These are phyloP conservation scores for Tadarida brasiliensis DNA, from an alignment of 2,797 vertebrate genomes.

Conservation along the genomic window DNA sequence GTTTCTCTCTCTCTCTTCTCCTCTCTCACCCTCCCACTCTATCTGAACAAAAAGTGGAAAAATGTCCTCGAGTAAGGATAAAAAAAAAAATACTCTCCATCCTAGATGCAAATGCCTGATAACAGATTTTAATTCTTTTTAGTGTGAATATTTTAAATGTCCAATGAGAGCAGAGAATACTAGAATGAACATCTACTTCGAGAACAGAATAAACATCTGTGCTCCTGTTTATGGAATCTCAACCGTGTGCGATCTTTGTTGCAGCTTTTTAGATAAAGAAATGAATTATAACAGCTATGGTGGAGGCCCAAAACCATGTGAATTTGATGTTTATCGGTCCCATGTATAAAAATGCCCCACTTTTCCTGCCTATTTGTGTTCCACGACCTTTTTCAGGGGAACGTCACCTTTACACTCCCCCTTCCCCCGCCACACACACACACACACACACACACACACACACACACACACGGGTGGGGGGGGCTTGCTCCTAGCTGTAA, in stretches of 20 bases:
- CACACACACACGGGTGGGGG: no score
- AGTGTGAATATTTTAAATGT: background rate
- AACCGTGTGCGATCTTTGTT: background rate
- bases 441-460: background rate
- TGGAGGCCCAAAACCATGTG: background rate
- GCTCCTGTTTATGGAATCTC: background rate
- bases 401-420: background rate
- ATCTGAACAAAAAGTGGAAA: no score
- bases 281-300: background rate
- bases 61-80: no score
- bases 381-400: background rate
- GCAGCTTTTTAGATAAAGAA: slow-evolving; percentile 11
- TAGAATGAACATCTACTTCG: background rate
- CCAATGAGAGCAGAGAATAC: background rate
- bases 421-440: background rate
- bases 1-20: no score
- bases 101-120: no score
- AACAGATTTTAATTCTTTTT: background rate
- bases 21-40: no score
- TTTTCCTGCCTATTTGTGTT: background rate
- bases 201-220: background rate
- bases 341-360: background rate
- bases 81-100: no score
- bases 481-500: background rate
- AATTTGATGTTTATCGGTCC: background rate